Evolutionary conservation across 2,797 vertebrate species (phyloP), one percentile per base, ranked within the genome.

Genomic region (Bovichtus diacanthus): DNA sequence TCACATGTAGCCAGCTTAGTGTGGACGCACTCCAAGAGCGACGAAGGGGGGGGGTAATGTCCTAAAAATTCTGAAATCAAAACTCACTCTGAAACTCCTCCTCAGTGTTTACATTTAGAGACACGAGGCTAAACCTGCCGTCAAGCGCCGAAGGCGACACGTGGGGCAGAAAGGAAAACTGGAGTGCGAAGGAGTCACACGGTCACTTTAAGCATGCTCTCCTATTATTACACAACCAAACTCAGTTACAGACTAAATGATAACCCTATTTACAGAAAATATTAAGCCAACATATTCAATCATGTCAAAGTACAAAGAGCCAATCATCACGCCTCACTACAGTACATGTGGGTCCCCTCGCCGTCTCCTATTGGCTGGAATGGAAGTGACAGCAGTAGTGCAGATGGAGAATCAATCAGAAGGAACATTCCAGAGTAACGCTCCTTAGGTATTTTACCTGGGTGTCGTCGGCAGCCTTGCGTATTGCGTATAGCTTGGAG

Each of bases 401-500:
- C 79, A 82, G 78, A 71, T 66, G 59, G 54, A 58, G 73, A 61
- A 46, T 31, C 38, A 55, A 44, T 76, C 62, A 74, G 74, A 75
- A 43, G 63, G 63, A 82, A 54, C 74, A 70, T 46, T 83, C 55
- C 70, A 46, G 59, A 65, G 61, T n/a, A n/a, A n/a, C 31, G 31
- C 8, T 81, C 71, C 62, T 70, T 16, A 44, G 47, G 60, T 61
- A 1, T 70, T 76, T 83, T 66, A 84, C 88, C 84, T 78, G 70
- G 76, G 61, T 77, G 77, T 74, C 10, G 43, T 74, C 1, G 34
- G 82, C 63, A 80, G 84, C 81, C 82, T 70, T 76, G 83, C 29
- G 74, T 87, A 74, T 76, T 84, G 83, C 63, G 73, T 91, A 92
- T 92, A 92, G 91, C 92, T 94, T 91, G 82, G 76, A 89, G 85